Evolutionary conservation across 2,113 vertebrate genomes (phyloP).

Genomic region (Podarcis cretensis): DNA sequence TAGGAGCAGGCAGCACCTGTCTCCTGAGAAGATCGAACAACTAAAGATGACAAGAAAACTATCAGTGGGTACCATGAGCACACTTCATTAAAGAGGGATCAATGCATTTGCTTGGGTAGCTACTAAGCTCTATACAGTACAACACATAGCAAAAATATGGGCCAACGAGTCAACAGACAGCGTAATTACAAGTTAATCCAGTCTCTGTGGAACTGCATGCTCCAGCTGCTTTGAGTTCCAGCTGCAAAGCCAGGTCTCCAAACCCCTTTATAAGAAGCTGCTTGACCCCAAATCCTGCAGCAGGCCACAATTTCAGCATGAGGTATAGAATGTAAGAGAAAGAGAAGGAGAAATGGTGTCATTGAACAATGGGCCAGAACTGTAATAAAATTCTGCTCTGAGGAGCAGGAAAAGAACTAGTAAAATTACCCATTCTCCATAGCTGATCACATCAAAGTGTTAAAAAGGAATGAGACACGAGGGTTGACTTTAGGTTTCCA

Average conservation of each 20-base stretch:
- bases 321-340: neutral
- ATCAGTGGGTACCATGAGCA: neutral
- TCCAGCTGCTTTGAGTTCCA: neutral
- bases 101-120: neutral
- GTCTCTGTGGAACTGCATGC: accelerated
- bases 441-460: neutral
- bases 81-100: neutral
- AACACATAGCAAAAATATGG: neutral
- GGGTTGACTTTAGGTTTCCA: neutral
- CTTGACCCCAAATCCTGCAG: neutral
- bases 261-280: neutral
- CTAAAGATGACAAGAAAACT: neutral
- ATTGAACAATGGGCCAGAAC: neutral
- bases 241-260: neutral
- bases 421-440: accelerated
- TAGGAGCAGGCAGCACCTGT: neutral
- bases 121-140: neutral
- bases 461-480: neutral
- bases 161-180: accelerated
- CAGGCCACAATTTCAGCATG: neutral
- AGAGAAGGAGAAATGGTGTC: neutral
- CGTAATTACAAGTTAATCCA: neutral
- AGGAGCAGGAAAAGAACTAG: neutral
- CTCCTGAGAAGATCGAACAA: neutral
- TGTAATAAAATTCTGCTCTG: neutral